These are phyloP conservation scores for Thinocorus orbignyianus DNA, from an alignment of 2,113 vertebrate species.

Conservation along the genomic window DNA sequence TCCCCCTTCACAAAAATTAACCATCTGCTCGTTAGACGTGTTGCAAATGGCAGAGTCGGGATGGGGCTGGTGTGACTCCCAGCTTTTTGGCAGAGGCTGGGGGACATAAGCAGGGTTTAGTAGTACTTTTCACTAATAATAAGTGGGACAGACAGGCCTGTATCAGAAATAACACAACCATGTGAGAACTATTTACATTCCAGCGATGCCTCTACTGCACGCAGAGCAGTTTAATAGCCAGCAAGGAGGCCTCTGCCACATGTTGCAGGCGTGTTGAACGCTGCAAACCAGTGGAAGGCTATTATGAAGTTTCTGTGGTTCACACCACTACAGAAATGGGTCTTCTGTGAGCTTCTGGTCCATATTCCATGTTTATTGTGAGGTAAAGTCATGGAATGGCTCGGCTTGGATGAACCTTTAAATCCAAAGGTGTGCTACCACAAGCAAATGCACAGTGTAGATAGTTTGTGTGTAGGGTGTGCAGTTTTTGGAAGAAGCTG, in stretches of 20 bases:
- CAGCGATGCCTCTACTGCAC: not conserved
- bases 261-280: not conserved
- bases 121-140: not conserved
- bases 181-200: not conserved
- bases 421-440: not conserved
- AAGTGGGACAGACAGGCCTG: not conserved
- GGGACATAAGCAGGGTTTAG: not conserved
- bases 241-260: not conserved
- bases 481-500: not conserved
- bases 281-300: not conserved
- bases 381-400: not conserved
- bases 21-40: conserved; percentile 41
- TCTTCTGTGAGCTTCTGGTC: not conserved
- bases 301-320: rapidly evolving
- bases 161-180: not conserved
- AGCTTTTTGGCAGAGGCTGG: conserved; percentile 40
- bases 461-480: not conserved
- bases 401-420: not conserved
- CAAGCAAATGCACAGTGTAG: not conserved
- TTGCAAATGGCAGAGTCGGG: not conserved
- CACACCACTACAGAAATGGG: not conserved
- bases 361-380: rapidly evolving
- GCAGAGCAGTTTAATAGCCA: not conserved
- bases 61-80: not conserved
- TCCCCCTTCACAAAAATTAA: not conserved